phyloP scores from a whole-genome alignment of 2,797 vertebrate genomes.

The Eulemur mongoz region DNA sequence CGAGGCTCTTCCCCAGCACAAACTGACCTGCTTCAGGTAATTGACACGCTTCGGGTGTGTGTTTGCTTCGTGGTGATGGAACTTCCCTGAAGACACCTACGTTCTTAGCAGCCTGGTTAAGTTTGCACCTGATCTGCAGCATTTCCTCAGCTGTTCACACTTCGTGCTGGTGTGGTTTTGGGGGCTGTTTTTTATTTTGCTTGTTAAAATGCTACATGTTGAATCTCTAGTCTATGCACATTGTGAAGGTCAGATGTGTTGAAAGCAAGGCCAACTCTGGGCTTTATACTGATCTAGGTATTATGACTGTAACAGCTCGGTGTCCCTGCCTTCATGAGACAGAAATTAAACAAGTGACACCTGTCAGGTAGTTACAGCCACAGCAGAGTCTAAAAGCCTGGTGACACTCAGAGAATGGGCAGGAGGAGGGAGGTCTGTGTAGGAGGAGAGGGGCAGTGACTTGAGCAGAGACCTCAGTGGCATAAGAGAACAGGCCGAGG shows the following conservation, averaged over 20 bases:
- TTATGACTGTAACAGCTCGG: accelerated
- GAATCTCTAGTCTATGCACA: background rate
- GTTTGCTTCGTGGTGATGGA: no score
- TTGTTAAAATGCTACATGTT: background rate
- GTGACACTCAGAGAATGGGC: background rate
- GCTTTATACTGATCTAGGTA: background rate
- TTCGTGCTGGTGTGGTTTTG: background rate
- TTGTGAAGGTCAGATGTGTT: background rate
- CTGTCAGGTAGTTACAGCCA: background rate
- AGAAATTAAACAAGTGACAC: background rate
- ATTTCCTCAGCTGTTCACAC: background rate
- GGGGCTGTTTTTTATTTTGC: background rate
- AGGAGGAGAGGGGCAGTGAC: background rate
- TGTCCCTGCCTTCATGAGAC: background rate
- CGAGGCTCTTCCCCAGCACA: conserved; percentile 96
- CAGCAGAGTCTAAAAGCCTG: background rate
- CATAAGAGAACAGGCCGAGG: background rate
- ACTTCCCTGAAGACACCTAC: background rate
- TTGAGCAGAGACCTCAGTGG: background rate
- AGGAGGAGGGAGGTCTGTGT: background rate
- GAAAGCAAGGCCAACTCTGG: background rate
- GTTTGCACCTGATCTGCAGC: background rate
- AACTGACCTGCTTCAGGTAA: conserved; percentile 96
- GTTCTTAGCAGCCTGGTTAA: background rate
- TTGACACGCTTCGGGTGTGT: accelerated